Percentiles rank a stretch among this genome's conserved stretches.
Evolutionary conservation across 1,140 invertebrate genomes (phyloP).

Genomic region (Bombus terrestris): DNA sequence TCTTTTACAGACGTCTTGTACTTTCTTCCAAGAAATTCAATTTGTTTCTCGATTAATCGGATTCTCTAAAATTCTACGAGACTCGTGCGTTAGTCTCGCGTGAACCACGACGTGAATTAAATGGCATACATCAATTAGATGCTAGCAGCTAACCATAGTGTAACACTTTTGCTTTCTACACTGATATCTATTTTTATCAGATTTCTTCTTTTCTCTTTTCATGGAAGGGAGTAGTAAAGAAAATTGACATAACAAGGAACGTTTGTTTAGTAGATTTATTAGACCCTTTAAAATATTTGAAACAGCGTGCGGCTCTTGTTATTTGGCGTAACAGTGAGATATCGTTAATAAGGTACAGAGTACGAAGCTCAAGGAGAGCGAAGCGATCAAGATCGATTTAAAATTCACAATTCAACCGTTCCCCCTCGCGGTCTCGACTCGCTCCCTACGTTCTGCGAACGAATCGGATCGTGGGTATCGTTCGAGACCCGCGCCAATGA

Average conservation of each 20-base stretch:
- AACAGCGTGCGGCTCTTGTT: conserved; percentile 72
- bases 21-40: neutral
- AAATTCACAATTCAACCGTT: conserved; percentile 24
- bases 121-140: neutral
- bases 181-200: neutral
- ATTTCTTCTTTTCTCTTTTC: too few relatives aligned
- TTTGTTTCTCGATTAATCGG: too few relatives aligned
- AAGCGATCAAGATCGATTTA: conserved; percentile 63
- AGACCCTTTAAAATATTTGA: conserved; percentile 75
- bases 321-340: conserved; percentile 70
- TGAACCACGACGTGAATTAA: neutral
- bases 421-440: neutral
- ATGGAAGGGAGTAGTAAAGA: neutral
- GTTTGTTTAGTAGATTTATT: conserved; percentile 71
- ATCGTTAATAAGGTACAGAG: conserved; percentile 68
- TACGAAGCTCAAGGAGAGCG: conserved; percentile 60
- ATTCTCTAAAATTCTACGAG: too few relatives aligned
- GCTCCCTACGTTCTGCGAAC: neutral
- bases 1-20: neutral
- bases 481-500: neutral
- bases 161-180: neutral
- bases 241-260: neutral
- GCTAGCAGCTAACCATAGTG: neutral
- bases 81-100: too few relatives aligned
- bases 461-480: too few relatives aligned